Evolutionary conservation across 2,113 vertebrate species (phyloP).

Genomic region (Pitta sordida): DNA sequence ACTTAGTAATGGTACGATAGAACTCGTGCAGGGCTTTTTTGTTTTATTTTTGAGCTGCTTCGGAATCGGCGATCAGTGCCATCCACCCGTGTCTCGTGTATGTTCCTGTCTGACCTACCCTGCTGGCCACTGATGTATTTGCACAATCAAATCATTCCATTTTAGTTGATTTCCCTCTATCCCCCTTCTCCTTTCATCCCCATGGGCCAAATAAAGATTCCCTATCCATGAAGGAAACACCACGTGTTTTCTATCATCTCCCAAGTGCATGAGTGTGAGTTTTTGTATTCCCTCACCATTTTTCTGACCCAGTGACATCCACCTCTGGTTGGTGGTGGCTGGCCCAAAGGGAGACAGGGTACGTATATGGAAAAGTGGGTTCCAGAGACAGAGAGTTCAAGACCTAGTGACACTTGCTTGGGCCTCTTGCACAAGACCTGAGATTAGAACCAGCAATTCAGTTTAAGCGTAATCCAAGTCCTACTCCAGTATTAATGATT

Average conservation of each 20-base stretch:
- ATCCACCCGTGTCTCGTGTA: constrained; percentile 33
- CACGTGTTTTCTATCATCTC: constrained; percentile 59
- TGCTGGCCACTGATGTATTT: constrained; percentile 55
- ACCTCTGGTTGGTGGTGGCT: constrained; percentile 2
- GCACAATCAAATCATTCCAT: constrained; percentile 65
- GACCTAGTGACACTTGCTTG: not conserved
- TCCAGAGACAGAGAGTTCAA: not conserved
- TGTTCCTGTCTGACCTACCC: constrained; percentile 7
- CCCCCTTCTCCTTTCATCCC: not conserved
- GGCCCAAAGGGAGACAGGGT: not conserved
- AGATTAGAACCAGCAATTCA: not conserved
- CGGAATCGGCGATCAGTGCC: constrained; percentile 22
- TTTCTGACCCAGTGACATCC: not conserved
- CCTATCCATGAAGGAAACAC: constrained; percentile 43
- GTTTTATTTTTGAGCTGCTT: constrained; percentile 29
- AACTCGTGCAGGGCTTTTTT: not conserved
- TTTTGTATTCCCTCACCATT: constrained; percentile 31
- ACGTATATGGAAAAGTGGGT: not conserved
- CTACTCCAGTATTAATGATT: not conserved
- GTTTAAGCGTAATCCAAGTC: not conserved
- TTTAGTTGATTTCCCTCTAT: constrained; percentile 47
- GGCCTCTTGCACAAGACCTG: not conserved
- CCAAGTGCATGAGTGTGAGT: constrained; percentile 68
- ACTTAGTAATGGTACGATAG: constrained; percentile 51
- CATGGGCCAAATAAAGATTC: constrained; percentile 79